A percentile compares a stretch with the other conserved stretches of the same genome.
Evolutionary conservation across 2,888 invertebrate genomes (phyloP).

Genomic region (Epistrophella euchroma): DNA sequence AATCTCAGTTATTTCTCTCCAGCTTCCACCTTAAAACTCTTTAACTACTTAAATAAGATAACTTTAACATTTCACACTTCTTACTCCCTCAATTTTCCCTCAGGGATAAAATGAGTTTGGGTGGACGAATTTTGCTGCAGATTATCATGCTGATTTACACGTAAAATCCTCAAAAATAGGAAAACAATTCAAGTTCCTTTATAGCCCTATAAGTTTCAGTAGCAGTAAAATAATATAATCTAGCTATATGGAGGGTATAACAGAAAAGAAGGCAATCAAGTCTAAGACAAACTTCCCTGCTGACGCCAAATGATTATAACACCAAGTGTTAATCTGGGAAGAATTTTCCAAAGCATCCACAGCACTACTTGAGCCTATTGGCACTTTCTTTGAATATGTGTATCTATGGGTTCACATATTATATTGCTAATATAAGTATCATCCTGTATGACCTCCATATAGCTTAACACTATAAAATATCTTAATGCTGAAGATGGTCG

Average conservation of each 20-base stretch:
- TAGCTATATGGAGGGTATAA: background rate
- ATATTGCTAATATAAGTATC: constrained; percentile 33
- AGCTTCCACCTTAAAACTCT: no score
- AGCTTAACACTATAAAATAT: constrained; percentile 67
- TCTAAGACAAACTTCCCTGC: constrained; percentile 43
- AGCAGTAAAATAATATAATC: constrained; percentile 5
- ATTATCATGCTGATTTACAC: constrained; percentile 18
- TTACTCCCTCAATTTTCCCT: background rate
- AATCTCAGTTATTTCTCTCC: no score
- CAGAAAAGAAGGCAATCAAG: constrained; percentile 42
- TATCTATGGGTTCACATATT: constrained; percentile 3
- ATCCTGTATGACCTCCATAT: constrained; percentile 55
- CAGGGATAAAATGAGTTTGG: background rate
- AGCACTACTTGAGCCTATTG: constrained; percentile 29
- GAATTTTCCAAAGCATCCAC: constrained; percentile 42
- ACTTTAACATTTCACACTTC: background rate
- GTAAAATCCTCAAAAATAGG: background rate
- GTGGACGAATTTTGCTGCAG: background rate
- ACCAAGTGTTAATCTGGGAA: constrained; percentile 52
- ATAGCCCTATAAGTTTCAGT: background rate
- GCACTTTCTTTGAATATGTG: constrained; percentile 42
- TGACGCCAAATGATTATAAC: constrained; percentile 64
- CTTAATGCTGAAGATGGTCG: constrained; percentile 54
- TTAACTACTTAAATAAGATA: background rate
- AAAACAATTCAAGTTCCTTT: background rate